Base-by-base conservation (phyloP, 2,888 invertebrate genomes). In the Parelbella ahira region DNA sequence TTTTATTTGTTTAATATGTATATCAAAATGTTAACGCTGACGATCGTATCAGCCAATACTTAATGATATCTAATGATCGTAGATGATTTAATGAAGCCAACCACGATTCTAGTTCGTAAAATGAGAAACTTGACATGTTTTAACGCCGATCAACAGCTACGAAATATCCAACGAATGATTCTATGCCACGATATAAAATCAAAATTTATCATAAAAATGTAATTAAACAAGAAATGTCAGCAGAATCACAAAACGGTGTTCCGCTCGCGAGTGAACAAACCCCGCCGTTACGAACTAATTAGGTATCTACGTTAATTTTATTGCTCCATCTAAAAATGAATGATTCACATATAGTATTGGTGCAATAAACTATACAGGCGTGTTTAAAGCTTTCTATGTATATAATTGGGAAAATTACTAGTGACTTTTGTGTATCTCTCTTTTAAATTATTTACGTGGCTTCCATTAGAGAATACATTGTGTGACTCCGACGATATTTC, bases 231-330 rank as follows among this genome's bases (percentile, higher is more conserved):
- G 20, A 33, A 33, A 41, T 41, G 27, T 33, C 41, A 41, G 41
- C 33, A 41, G 20, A 41, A 41, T 33, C 33, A 27, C 41, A 33
- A 41, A 33, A 41, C 13, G n/a, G 11, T 15, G 32, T 41, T 41
- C 41, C 41, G 33, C 25, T 38, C 18, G 21, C 27, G 27, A 13
- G 27, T 27, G 8, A 39, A 24, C 10, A 25, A n/a, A n/a, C n/a
- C n/a, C 32, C 30, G 30, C 10, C 27, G 33, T 19, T 25, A 19
- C 39, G 24, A 20, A 41, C 27, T 33, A 41, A 33, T 41, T 41
- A 41, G 33, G 41, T 41, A 32, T n/a, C n/a, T n/a, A n/a, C n/a
- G n/a, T n/a, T n/a, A 19, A 41, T 41, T 41, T 41, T 33, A 33
- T 39, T 32, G 27, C 39, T 33, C 27, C 32, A 39, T 32, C 25